Conservation (phyloP, 2,797 vertebrate species). For the Trichosurus vulpecula region DNA sequence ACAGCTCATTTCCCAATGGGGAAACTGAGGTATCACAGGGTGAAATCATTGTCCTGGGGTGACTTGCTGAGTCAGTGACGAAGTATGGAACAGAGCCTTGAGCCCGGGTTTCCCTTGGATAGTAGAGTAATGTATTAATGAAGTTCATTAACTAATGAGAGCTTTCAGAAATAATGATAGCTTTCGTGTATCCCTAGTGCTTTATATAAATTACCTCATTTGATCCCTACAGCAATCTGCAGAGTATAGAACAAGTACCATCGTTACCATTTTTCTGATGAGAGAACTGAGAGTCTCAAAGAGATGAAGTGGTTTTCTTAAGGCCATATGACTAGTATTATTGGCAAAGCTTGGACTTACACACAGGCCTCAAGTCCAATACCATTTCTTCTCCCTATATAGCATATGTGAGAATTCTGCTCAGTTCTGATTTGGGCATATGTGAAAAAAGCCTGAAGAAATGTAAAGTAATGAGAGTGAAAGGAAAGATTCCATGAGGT, state of each 20-base stretch:
- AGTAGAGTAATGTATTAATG: neutral
- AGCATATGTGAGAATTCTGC: neutral
- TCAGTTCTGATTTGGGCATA: neutral
- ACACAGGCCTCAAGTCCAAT: neutral
- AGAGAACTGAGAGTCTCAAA: neutral
- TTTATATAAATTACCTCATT: neutral
- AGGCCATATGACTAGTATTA: neutral
- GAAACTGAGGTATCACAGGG: slow-evolving; percentile 55
- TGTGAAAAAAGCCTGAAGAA: neutral
- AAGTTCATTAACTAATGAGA: slow-evolving; percentile 4
- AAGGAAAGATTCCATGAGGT: neutral
- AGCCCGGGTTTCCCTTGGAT: neutral
- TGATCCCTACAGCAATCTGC: neutral
- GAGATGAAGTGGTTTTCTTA: neutral
- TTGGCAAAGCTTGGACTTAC: neutral
- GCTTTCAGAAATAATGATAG: neutral
- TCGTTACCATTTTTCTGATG: neutral
- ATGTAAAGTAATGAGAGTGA: neutral
- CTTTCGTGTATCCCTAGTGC: neutral
- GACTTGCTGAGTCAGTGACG: slow-evolving; percentile 7
- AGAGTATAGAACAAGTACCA: neutral
- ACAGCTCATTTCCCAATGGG: slow-evolving; percentile 1
- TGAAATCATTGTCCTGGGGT: neutral
- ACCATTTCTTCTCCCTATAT: neutral
- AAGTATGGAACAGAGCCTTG: slow-evolving; percentile 22